Evolutionary conservation across 1,140 invertebrate genomes (phyloP), one percentile per base, ranked within the genome.

Genomic region (Acromyrmex heyeri): DNA sequence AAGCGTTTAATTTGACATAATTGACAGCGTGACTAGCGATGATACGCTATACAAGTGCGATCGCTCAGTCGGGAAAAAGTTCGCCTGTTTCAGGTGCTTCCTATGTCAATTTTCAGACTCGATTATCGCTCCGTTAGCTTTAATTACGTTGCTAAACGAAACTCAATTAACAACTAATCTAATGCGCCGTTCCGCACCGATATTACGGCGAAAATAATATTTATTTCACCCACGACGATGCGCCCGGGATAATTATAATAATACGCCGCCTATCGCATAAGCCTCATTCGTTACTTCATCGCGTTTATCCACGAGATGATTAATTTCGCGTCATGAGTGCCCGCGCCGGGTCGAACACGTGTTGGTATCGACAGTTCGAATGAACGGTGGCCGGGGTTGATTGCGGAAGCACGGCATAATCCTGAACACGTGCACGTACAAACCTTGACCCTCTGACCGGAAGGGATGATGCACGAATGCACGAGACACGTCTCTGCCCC

Each of bases 391-490:
- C 8, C 38, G 57, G 59, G 24, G 67, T 50, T 48, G 34, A 61
- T 69, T 38, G 70, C 86, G 82, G 87, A 79, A 88, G 62, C 77
- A 24, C 83, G 64, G 75, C 38, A 70, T 81, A 86, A 86, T 86
- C 76, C 78, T 62, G 30, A 72, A 72, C 77, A 82, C 81, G 59
- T 57, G 38, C 88, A 86, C 81, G 62, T 69, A 75, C 53, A 86
- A 92, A 92, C 89, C 83, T 88, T 91, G 88, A 92, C 89, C 89
- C 88, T 44, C 38, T 82, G 87, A 91, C 81, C 88, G 91, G 78
- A 91, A 85, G 87, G 86, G 79, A 78, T 67, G 86, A 85, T 88
- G 83, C 64, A 75, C 79, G 64, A 78, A 89, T 67, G 62, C 57
- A 75, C 67, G 81, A 21, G 70, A 72, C 53, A 57, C 44, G 59